A percentile compares a stretch with the other conserved stretches of the same genome.
phyloP scores from a whole-genome alignment of 1,140 invertebrate species.

The Bombus superbus region DNA sequence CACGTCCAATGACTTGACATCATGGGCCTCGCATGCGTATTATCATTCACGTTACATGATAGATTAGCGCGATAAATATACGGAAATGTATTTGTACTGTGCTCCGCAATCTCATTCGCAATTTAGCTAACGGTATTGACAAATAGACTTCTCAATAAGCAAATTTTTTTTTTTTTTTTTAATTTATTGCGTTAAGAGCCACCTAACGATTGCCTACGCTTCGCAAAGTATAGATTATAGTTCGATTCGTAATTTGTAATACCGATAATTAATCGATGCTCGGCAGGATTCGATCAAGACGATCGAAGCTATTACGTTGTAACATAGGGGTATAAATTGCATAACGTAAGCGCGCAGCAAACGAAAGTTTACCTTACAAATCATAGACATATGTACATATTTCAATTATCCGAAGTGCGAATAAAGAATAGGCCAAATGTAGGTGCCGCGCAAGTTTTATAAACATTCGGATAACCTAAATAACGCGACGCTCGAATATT shows the following conservation, averaged over 20 bases:
- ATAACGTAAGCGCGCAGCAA: background rate
- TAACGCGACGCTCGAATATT: constrained; percentile 11
- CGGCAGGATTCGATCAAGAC: too few species aligned
- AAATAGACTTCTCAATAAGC: background rate
- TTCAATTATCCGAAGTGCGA: background rate
- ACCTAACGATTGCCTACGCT: background rate
- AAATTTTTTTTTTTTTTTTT: background rate
- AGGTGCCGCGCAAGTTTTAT: background rate
- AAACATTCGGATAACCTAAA: constrained; percentile 7
- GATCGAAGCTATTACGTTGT: too few species aligned
- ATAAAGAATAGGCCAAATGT: background rate
- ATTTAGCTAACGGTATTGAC: background rate
- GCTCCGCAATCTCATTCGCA: background rate
- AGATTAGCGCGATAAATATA: constrained; percentile 31
- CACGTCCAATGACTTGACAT: background rate
- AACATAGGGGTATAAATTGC: background rate
- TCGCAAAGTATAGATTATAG: background rate
- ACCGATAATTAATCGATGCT: too few species aligned
- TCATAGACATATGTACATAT: too few species aligned
- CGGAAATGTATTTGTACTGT: background rate
- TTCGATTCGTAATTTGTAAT: too few species aligned
- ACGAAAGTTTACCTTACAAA: background rate
- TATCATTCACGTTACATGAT: constrained; percentile 18
- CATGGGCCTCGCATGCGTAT: constrained; percentile 19
- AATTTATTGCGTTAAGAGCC: background rate